These are phyloP conservation scores for Xenentodon cancila DNA, from an alignment of 2,797 vertebrate species.

Conservation along the genomic window DNA sequence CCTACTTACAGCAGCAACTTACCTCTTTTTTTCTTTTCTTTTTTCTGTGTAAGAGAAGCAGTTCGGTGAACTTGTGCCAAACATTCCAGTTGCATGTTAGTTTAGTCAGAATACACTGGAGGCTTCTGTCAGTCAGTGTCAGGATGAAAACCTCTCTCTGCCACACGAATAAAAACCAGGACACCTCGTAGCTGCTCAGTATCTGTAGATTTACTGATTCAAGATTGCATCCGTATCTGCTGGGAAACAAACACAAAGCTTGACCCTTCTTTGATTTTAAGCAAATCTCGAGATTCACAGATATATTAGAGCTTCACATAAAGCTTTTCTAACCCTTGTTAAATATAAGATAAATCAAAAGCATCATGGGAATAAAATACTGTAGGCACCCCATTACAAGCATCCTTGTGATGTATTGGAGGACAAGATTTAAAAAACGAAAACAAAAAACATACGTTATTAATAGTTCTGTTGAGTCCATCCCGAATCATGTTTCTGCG, in stretches of 20 bases:
- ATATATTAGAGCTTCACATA: background rate
- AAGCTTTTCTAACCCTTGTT: background rate
- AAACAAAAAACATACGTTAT: too few relatives aligned
- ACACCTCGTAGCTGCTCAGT: slow-evolving; percentile 3
- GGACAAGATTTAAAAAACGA: too few relatives aligned
- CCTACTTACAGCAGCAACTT: slow-evolving; percentile 67
- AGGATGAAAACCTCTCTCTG: slow-evolving; percentile 29
- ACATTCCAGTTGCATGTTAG: slow-evolving; percentile 42
- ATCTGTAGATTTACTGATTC: too few relatives aligned
- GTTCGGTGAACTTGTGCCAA: slow-evolving; percentile 53
- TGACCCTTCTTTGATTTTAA: background rate
- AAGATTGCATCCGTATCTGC: background rate
- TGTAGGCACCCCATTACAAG: background rate
- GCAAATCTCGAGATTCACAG: background rate
- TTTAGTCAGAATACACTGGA: slow-evolving; percentile 62
- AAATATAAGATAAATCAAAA: slow-evolving; percentile 5
- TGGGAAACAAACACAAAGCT: slow-evolving; percentile 10
- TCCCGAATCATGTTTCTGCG: slow-evolving; percentile 6
- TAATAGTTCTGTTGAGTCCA: too few relatives aligned
- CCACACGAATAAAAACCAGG: slow-evolving; percentile 33
- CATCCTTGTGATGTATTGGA: too few relatives aligned
- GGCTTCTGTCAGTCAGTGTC: slow-evolving; percentile 71
- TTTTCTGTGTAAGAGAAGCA: slow-evolving; percentile 13
- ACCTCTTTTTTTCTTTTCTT: slow-evolving; percentile 53
- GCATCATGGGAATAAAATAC: slow-evolving; percentile 15